Percentiles rank a stretch among this genome's conserved stretches.
Conservation (phyloP, 2,113 vertebrate species). For the Terrapene triunguis region DNA sequence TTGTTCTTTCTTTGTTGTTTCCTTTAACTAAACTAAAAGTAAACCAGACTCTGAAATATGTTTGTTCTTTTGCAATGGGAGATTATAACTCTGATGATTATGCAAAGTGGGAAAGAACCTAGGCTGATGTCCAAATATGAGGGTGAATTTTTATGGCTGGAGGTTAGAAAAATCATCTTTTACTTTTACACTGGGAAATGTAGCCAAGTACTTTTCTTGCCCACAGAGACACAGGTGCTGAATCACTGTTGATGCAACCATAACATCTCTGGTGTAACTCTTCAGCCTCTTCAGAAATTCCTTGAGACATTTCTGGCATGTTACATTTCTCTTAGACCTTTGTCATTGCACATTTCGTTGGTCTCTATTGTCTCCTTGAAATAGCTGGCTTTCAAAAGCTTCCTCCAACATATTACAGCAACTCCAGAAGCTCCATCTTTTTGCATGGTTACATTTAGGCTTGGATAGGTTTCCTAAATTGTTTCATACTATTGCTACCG, state of each 20-base stretch:
- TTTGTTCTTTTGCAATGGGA: neutral
- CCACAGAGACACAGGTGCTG: neutral
- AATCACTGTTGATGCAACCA: neutral
- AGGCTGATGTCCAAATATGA: neutral
- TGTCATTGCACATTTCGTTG: neutral
- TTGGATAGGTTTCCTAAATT: neutral
- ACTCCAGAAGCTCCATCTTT: conserved; percentile 20
- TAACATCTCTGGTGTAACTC: neutral
- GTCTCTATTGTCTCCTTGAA: neutral
- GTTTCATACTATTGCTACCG: conserved; percentile 1
- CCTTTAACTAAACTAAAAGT: neutral
- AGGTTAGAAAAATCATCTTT: neutral
- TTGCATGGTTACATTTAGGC: neutral
- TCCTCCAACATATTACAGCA: neutral
- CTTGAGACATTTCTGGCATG: neutral
- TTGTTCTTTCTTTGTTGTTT: neutral
- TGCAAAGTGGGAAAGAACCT: neutral
- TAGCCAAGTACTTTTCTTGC: neutral
- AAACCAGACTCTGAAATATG: neutral
- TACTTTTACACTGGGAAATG: neutral
- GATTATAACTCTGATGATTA: neutral
- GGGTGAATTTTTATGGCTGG: neutral
- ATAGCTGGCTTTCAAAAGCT: neutral
- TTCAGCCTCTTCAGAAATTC: neutral
- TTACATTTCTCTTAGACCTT: neutral